These are phyloP conservation scores for Edolisoma coerulescens DNA, from an alignment of 2,113 vertebrate genomes.

Conservation along the genomic window DNA sequence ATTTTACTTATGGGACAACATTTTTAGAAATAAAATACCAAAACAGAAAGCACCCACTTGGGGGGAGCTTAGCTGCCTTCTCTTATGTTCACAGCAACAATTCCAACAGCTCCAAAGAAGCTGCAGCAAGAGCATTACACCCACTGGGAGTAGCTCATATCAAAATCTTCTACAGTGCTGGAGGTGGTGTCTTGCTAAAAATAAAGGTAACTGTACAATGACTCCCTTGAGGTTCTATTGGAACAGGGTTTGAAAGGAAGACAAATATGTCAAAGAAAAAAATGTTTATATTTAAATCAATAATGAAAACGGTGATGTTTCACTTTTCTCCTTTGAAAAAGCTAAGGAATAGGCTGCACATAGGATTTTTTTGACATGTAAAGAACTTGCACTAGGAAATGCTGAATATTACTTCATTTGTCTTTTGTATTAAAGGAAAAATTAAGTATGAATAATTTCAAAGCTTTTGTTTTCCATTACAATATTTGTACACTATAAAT, in stretches of 20 bases:
- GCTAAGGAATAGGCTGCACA: not conserved
- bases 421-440: constrained; percentile 11
- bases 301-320: not conserved
- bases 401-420: not conserved
- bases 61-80: not conserved
- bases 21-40: not conserved
- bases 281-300: not conserved
- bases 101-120: not conserved
- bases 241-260: not conserved
- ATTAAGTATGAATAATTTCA: constrained; percentile 23
- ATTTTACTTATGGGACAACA: not conserved
- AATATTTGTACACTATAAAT: not conserved
- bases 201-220: not conserved
- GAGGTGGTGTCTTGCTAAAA: not conserved
- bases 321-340: not conserved
- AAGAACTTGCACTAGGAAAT: not conserved
- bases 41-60: not conserved
- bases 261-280: not conserved
- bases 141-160: not conserved
- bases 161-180: not conserved
- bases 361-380: not conserved
- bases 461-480: not conserved
- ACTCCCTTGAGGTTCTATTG: not conserved
- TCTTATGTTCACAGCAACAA: not conserved
- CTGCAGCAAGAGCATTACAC: not conserved